Base-by-base conservation (phyloP, 2,797 vertebrate species). In the Lacerta viridis region DNA sequence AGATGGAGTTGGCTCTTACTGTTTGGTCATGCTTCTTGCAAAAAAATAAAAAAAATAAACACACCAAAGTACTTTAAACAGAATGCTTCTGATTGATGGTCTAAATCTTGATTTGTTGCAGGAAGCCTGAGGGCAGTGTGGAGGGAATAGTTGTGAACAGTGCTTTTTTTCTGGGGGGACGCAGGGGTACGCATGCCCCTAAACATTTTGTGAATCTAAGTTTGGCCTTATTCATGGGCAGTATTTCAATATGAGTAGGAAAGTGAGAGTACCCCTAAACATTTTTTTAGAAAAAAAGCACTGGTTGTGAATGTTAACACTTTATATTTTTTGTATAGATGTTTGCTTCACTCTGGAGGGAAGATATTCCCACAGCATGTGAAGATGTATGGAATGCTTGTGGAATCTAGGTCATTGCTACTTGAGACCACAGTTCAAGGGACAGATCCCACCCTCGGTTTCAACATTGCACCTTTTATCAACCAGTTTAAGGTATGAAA, bases 401-500 rank as follows among this genome's bases (percentile, higher is more conserved):
- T 99, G 92, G 98, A 99, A 91, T 99, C 99, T 0, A 97, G 98
- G 86, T 98, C 96, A 0, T 93, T 99, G 93, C 93, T 99, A 86
- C 97, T 98, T 95, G 99, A 99, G 94, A 99, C 97, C 8, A 98
- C 98, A 1, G 99, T 99, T 87, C 99, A 99, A 96, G 99, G 99
- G 91, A 97, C 96, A 87, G 98, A 98, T 87, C 97, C 98, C 13
- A 99, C 99, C 0, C 97, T 99, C 82, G 99, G 98, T 1, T 98
- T 99, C 91, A 98, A 98, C 84, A 98, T 99, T 39, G 98, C 99
- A 29, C 98, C 99, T 72, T 99, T 98, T 92, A 99, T 99, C 96
- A 99, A 99, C 96, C 99, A 99, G 92, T 99, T 99, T 96, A 99
- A 98, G 92, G 99, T 99, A 96, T 88, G 94, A 85, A 85, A 36